A percentile compares a stretch with the other conserved stretches of the same genome.
These are phyloP conservation scores for Menidia beryllina DNA, from an alignment of 2,113 vertebrate genomes.

Conservation along the genomic window DNA sequence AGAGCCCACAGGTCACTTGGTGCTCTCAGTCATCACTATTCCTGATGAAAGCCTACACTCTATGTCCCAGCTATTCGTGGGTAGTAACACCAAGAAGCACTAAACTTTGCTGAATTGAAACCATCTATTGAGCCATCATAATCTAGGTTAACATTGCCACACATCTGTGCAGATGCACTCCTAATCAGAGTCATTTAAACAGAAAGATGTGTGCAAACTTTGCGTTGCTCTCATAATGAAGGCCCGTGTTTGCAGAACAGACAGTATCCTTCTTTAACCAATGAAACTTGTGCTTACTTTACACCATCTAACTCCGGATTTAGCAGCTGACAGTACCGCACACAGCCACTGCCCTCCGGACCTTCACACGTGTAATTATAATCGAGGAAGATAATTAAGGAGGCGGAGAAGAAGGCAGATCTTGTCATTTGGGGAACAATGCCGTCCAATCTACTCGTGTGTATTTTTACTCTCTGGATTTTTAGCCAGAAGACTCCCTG, in stretches of 20 bases:
- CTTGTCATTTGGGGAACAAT: conserved; percentile 78
- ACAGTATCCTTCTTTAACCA: conserved; percentile 51
- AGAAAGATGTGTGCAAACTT: conserved; percentile 30
- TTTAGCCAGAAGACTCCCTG: conserved; percentile 50
- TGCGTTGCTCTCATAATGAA: conserved; percentile 36
- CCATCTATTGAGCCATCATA: neutral
- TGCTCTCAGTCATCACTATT: conserved; percentile 50
- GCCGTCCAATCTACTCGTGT: conserved; percentile 70
- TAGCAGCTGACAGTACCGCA: conserved; percentile 55
- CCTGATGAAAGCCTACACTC: conserved; percentile 58
- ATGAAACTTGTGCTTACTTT: conserved; percentile 50
- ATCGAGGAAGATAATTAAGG: conserved; percentile 76
- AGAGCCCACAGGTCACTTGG: conserved; percentile 66
- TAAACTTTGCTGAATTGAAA: conserved; percentile 4
- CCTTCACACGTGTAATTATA: conserved; percentile 79
- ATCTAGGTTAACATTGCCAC: neutral
- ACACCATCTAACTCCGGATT: conserved; percentile 47
- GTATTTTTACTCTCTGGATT: conserved; percentile 66
- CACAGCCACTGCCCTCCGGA: conserved; percentile 72
- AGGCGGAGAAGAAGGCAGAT: conserved; percentile 74
- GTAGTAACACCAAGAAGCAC: conserved; percentile 31
- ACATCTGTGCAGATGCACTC: neutral
- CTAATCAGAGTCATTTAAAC: conserved; percentile 25
- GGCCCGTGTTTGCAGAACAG: conserved; percentile 36
- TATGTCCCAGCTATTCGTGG: conserved; percentile 50